These are phyloP conservation scores for Oreotrochilus melanogaster DNA, from an alignment of 2,113 vertebrate species.

Conservation along the genomic window DNA sequence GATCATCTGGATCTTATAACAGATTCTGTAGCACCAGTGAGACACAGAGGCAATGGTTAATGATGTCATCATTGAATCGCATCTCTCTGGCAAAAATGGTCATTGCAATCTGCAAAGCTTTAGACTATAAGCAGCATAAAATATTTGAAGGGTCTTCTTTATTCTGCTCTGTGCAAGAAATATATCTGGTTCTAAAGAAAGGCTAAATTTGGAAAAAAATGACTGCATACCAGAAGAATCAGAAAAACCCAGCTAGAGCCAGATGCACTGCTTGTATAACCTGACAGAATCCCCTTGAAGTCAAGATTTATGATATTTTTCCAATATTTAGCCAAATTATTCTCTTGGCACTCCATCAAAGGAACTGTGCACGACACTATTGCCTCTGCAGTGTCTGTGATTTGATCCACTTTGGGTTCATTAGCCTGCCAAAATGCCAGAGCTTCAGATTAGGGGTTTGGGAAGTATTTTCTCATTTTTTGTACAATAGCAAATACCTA, in stretches of 20 bases:
- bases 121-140: not conserved
- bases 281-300: not conserved
- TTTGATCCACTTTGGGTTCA: not conserved
- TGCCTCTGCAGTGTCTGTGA: too few relatives aligned
- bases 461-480: not conserved
- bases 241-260: not conserved
- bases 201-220: not conserved
- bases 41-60: not conserved
- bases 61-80: not conserved
- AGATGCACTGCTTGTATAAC: not conserved
- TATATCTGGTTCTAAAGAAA: not conserved
- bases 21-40: not conserved
- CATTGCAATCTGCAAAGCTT: not conserved
- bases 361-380: not conserved
- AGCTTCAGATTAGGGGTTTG: not conserved
- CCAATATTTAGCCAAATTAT: not conserved
- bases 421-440: not conserved
- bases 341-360: not conserved
- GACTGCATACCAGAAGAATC: not conserved
- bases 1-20: not conserved
- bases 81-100: not conserved
- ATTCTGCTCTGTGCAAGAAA: not conserved
- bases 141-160: not conserved
- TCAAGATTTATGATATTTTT: rapidly evolving
- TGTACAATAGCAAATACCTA: not conserved